These are phyloP conservation scores for Gastrophryne carolinensis DNA, from an alignment of 2,797 vertebrate genomes.

Conservation along the genomic window DNA sequence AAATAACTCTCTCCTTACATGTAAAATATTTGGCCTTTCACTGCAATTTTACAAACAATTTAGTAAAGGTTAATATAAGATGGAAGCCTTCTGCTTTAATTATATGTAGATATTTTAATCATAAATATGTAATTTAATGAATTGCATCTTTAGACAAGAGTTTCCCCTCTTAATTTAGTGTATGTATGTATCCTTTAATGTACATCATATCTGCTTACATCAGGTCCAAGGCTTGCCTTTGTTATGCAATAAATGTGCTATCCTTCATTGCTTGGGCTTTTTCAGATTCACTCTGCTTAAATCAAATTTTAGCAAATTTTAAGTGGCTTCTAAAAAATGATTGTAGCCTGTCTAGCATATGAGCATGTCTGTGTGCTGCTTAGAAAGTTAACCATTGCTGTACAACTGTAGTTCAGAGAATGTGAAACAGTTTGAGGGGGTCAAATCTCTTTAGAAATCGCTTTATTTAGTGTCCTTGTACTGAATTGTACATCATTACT, in stretches of 20 bases:
- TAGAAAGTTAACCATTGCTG: not conserved
- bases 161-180: slow-evolving; percentile 30
- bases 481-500: not conserved
- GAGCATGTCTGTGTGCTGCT: slow-evolving; percentile 14
- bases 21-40: not conserved
- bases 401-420: not conserved
- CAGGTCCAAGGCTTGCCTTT: slow-evolving; percentile 69
- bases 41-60: not conserved
- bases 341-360: not conserved
- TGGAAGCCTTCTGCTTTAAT: not conserved
- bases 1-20: too few species aligned
- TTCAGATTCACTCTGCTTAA: slow-evolving; percentile 44
- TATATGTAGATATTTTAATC: not conserved
- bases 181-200: slow-evolving; percentile 65
- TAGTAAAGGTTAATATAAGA: not conserved
- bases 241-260: slow-evolving; percentile 65
- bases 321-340: not conserved
- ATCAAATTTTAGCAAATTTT: not conserved
- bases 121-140: not conserved
- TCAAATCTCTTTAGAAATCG: not conserved
- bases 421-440: not conserved
- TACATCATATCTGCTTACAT: slow-evolving; percentile 77
- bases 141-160: not conserved
- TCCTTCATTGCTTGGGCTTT: slow-evolving; percentile 61
- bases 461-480: not conserved